Evolutionary conservation across 2,888 invertebrate species (phyloP), one percentile per base, ranked within the genome.

Genomic region (Aleiodes testaceus): DNA sequence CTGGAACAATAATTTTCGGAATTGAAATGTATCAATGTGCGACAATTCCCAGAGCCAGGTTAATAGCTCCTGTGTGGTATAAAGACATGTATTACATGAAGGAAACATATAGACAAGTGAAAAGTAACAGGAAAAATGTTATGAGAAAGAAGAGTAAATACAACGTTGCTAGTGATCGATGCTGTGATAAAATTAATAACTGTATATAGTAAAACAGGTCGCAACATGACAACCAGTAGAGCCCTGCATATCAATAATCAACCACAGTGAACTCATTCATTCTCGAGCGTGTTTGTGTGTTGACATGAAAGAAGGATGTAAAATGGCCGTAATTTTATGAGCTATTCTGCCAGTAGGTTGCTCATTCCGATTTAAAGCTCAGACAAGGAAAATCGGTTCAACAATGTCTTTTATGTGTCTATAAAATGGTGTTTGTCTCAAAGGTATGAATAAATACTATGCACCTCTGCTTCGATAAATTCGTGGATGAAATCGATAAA

Each of bases 181-280:
- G 71, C 63, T 64, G 55, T 79, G 85, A 85, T 85, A 84, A 81
- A 78, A 74, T 81, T 84, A 85, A 85, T 84, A 82, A 85, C 84
- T 85, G 83, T 80, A 85, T 84, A 68, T 45, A 84, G 80, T 79
- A 84, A n/a, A 36, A 80, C 81, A 77, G 78, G 80, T 78, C 72
- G 78, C 75, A 79, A 77, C 75, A 75, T 66, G 72, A 77, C 75
- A 79, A 81, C 79, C 81, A 84, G 83, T 82, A 81, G 74, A 77
- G 66, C 42, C 68, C 72, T 75, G 81, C 80, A 79, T 81, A 82
- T 84, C 84, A 78, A 78, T 75, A 75, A 64, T 70, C 72, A 71
- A 68, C 52, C 45, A 18, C 9, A 50, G 55, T 55, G 18, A 45
- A 42, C 52, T 67, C 63, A 42, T 61, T 50, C 63, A 45, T 64